These are phyloP conservation scores for Dipodomys spectabilis DNA, from an alignment of 2,113 vertebrate genomes.

Conservation along the genomic window DNA sequence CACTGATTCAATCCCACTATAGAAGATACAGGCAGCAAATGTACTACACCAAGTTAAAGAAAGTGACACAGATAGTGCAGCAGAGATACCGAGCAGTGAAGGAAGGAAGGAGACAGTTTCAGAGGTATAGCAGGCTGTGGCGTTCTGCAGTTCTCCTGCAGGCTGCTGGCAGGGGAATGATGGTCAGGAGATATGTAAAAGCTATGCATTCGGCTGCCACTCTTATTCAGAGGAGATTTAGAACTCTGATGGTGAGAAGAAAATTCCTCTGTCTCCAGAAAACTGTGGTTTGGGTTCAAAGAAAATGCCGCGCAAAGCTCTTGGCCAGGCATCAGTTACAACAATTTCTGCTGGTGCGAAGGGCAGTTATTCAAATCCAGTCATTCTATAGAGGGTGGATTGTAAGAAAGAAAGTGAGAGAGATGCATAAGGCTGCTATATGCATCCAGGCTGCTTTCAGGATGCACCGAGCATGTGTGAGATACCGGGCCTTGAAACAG, in stretches of 20 bases:
- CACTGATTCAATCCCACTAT: constrained; percentile 88
- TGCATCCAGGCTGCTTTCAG: constrained; percentile 88
- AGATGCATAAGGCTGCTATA: constrained; percentile 85
- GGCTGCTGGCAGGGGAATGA: constrained; percentile 86
- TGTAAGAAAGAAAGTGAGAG: constrained; percentile 82
- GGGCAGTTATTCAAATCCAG: constrained; percentile 84
- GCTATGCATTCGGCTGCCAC: constrained; percentile 82
- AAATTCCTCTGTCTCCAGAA: constrained; percentile 82
- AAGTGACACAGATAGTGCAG: constrained; percentile 86
- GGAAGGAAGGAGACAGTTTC: constrained; percentile 71
- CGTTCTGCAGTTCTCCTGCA: constrained; percentile 82
- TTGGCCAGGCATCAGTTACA: constrained; percentile 72
- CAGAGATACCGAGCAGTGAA: constrained; percentile 86
- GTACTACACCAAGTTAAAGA: constrained; percentile 81
- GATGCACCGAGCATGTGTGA: constrained; percentile 81
- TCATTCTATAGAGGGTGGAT: constrained; percentile 86
- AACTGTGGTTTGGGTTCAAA: constrained; percentile 85
- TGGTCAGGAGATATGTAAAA: constrained; percentile 79
- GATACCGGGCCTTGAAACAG: constrained; percentile 85
- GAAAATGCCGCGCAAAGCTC: constrained; percentile 82
- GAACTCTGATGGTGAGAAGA: constrained; percentile 77
- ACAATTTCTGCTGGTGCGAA: constrained; percentile 73
- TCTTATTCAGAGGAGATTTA: constrained; percentile 87
- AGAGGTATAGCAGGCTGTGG: constrained; percentile 78
- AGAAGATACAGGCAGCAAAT: constrained; percentile 84